Evolutionary conservation across 23 tunicate genomes (phyloP).

Genomic region (Styela plicata): DNA sequence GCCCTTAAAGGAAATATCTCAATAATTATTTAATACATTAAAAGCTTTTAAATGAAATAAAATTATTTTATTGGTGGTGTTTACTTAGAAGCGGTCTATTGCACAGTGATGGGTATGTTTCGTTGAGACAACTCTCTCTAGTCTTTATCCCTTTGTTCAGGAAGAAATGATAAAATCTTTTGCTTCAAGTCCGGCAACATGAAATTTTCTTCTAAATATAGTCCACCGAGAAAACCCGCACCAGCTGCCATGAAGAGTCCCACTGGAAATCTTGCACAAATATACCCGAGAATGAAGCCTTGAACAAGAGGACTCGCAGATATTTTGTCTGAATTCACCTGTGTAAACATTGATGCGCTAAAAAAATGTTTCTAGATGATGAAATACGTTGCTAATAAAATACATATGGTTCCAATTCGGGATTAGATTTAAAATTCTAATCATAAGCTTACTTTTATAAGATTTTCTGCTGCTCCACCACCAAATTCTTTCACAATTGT

Average conservation of each 20-base stretch:
- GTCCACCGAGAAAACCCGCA: constrained; percentile 12
- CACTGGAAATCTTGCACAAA: constrained; percentile 28
- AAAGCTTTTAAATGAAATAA: too few relatives aligned
- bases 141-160: constrained; percentile 10
- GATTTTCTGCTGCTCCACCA: neutral
- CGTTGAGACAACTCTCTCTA: too few relatives aligned
- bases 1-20: too few relatives aligned
- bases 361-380: neutral
- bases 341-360: neutral
- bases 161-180: neutral
- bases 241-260: constrained; percentile 29
- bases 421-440: neutral
- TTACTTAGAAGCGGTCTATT: too few relatives aligned
- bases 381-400: neutral
- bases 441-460: neutral
- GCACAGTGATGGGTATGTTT: too few relatives aligned
- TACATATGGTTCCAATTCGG: neutral
- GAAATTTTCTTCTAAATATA: constrained; percentile 27
- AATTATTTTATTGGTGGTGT: too few relatives aligned
- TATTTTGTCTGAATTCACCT: constrained; percentile 21
- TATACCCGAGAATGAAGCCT: constrained; percentile 18
- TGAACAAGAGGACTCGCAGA: constrained; percentile 28
- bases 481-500: neutral
- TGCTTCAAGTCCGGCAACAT: constrained; percentile 17
- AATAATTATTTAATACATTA: too few relatives aligned